A percentile compares a stretch with the other conserved stretches of the same genome.
Conservation (phyloP, 1,140 invertebrate genomes). For the Zaprionus taronus region DNA sequence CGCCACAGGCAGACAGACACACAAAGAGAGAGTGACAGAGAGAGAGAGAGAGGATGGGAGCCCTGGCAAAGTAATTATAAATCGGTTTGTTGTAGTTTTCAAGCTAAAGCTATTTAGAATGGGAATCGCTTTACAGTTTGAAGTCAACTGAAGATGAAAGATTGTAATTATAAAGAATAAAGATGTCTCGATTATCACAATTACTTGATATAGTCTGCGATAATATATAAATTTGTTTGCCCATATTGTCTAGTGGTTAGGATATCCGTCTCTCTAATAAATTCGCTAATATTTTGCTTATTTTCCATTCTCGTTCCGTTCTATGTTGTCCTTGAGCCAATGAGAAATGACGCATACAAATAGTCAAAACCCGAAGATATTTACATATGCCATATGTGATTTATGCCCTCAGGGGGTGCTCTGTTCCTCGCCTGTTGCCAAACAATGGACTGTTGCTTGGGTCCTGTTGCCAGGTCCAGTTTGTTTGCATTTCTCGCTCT, state of each 20-base stretch:
- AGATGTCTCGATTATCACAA: not conserved
- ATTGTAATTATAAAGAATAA: not conserved
- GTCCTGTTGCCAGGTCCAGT: constrained; percentile 16
- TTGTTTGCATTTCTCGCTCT: constrained; percentile 7
- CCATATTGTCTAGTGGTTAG: no score
- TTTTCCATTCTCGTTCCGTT: not conserved
- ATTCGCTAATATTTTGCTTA: not conserved
- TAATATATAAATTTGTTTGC: no score
- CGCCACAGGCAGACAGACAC: constrained; percentile 3
- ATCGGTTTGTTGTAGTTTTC: not conserved
- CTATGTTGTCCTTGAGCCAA: not conserved
- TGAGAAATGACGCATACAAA: not conserved
- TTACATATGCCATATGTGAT: constrained; percentile 32
- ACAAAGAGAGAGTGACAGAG: not conserved
- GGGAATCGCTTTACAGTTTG: not conserved
- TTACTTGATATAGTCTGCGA: no score
- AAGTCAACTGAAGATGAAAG: not conserved
- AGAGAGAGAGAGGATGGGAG: not conserved
- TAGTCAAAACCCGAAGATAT: not conserved
- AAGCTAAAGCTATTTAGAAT: not conserved
- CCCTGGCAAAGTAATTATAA: constrained; percentile 2
- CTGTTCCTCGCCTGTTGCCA: constrained; percentile 30
- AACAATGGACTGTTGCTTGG: constrained; percentile 53
- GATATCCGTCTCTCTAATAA: not conserved
- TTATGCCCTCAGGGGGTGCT: constrained; percentile 16